Percentiles rank a stretch among this genome's conserved stretches.
phyloP scores from a whole-genome alignment of 1,140 invertebrate species.

The Diabrotica virgifera region DNA sequence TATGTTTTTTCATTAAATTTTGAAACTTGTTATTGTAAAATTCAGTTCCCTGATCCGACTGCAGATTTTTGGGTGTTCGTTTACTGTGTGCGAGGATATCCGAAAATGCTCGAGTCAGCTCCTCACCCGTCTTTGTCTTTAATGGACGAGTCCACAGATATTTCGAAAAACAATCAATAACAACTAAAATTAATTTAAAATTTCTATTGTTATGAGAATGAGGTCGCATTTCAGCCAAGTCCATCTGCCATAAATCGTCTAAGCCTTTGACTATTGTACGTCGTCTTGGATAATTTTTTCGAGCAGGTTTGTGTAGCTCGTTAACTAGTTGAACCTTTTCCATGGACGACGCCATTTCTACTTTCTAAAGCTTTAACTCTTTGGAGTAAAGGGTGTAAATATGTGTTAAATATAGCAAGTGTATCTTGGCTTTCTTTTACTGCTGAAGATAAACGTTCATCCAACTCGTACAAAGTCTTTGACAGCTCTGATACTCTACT shows the following conservation, averaged over 20 bases:
- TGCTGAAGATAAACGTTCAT: too few relatives aligned
- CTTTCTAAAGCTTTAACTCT: too few relatives aligned
- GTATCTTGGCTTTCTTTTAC: too few relatives aligned
- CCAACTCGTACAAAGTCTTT: too few relatives aligned
- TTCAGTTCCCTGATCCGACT: constrained; percentile 50
- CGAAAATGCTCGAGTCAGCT: not conserved
- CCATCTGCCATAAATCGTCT: constrained; percentile 34
- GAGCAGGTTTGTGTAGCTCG: constrained; percentile 44
- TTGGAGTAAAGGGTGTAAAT: too few relatives aligned
- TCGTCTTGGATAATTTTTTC: constrained; percentile 41
- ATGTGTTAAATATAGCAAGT: too few relatives aligned
- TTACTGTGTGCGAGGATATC: constrained; percentile 31
- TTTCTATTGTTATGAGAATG: constrained; percentile 45
- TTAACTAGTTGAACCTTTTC: constrained; percentile 26
- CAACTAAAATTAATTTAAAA: constrained; percentile 39
- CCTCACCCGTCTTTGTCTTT: constrained; percentile 48
- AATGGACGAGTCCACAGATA: constrained; percentile 39
- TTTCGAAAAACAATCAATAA: too few relatives aligned
- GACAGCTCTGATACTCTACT: too few relatives aligned
- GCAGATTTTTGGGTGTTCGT: constrained; percentile 47
- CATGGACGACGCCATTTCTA: not conserved
- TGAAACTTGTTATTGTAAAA: constrained; percentile 41
- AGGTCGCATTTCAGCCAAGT: constrained; percentile 42
- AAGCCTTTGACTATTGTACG: constrained; percentile 42
- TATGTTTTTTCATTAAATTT: constrained; percentile 37